Evolutionary conservation across 2,888 invertebrate species (phyloP).

Genomic region (Aphidius colemani): DNA sequence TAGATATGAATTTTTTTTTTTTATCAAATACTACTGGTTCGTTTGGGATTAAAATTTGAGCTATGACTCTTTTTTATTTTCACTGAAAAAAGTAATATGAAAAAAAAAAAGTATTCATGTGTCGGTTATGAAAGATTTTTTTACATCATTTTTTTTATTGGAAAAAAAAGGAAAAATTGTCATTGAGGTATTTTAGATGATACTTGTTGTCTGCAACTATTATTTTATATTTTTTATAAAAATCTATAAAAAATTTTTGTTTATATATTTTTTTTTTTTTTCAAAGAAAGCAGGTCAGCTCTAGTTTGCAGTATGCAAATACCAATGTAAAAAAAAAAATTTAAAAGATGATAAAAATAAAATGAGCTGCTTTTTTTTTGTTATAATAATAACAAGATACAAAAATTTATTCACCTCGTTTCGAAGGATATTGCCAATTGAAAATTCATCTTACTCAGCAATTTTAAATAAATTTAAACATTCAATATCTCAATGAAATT

Average conservation of each 20-base stretch:
- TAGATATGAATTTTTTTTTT: too few relatives aligned
- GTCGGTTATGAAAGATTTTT: not conserved
- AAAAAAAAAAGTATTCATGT: not conserved
- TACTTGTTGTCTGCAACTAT: slow-evolving; percentile 12
- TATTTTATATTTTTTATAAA: not conserved
- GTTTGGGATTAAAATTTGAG: too few relatives aligned
- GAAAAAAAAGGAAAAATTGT: slow-evolving; percentile 15
- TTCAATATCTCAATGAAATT: too few relatives aligned
- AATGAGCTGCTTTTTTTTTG: too few relatives aligned
- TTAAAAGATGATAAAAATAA: not conserved
- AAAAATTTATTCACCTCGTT: too few relatives aligned
- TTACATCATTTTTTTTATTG: not conserved
- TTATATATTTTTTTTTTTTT: not conserved
- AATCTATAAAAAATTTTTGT: not conserved
- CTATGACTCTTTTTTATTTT: too few relatives aligned
- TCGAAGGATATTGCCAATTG: too few relatives aligned
- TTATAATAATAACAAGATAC: too few relatives aligned
- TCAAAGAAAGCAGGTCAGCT: not conserved
- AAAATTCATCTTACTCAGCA: too few relatives aligned
- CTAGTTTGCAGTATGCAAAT: not conserved
- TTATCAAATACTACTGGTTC: too few relatives aligned
- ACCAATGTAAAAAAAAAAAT: slow-evolving; percentile 10
- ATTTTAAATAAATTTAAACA: too few relatives aligned
- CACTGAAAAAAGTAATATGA: too few relatives aligned
- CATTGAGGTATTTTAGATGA: not conserved